phyloP scores from a whole-genome alignment of 2,113 vertebrate species.

The Pavo muticus region DNA sequence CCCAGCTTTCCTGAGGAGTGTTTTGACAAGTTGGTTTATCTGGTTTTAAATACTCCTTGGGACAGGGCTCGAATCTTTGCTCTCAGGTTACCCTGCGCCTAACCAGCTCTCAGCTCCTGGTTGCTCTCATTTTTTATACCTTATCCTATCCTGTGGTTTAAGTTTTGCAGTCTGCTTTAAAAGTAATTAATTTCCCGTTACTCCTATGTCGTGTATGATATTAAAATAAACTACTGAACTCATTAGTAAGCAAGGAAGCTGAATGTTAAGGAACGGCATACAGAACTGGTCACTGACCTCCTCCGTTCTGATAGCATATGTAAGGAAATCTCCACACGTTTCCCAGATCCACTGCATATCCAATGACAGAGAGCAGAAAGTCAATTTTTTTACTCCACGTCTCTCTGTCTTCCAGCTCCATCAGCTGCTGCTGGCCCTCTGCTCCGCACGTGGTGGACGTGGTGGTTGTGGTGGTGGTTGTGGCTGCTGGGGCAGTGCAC shows the following conservation, averaged over 20 bases:
- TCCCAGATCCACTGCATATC: constrained; percentile 96
- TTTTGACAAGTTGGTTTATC: neutral
- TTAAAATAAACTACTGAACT: neutral
- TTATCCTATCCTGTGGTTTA: neutral
- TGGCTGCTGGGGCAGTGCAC: constrained; percentile 78
- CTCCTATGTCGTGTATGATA: neutral
- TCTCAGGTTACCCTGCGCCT: neutral
- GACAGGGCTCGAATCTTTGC: neutral
- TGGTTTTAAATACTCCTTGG: neutral
- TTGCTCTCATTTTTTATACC: neutral
- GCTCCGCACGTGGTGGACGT: constrained; percentile 79
- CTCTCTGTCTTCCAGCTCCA: constrained; percentile 80
- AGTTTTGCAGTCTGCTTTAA: neutral
- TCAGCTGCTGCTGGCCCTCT: constrained; percentile 68
- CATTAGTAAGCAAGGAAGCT: neutral
- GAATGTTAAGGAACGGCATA: neutral
- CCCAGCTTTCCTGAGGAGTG: neutral
- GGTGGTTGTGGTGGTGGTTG: constrained; percentile 86
- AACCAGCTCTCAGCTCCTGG: neutral
- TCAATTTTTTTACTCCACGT: constrained; percentile 99
- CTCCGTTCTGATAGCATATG: constrained; percentile 98
- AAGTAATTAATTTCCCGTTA: neutral
- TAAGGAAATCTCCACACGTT: constrained; percentile 99
- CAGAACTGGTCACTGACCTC: constrained; percentile 85
- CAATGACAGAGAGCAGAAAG: constrained; percentile 96